These are phyloP conservation scores for Nasonia giraulti DNA, from an alignment of 1,140 invertebrate genomes.

Conservation along the genomic window DNA sequence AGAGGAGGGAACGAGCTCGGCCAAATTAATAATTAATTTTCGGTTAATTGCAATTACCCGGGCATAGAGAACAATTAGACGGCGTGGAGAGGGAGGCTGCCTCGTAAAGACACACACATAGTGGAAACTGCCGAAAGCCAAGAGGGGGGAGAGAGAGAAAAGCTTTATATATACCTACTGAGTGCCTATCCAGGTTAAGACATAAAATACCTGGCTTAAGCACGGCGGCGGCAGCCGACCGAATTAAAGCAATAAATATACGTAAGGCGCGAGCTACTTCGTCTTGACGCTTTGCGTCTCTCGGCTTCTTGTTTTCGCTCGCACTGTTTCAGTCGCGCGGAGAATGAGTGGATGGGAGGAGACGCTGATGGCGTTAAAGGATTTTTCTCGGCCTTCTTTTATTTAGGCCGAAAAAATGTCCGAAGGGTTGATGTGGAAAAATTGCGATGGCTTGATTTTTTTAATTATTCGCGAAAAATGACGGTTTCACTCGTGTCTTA, in stretches of 20 bases:
- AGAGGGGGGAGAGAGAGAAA: not conserved
- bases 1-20: not conserved
- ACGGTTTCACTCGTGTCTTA: too few species aligned
- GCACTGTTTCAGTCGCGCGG: not conserved
- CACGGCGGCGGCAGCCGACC: slow-evolving; percentile 45
- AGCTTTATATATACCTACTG: slow-evolving; percentile 52
- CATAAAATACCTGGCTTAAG: slow-evolving; percentile 64
- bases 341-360: not conserved
- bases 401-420: too few species aligned
- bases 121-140: slow-evolving; percentile 17
- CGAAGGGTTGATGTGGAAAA: too few species aligned
- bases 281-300: slow-evolving; percentile 36
- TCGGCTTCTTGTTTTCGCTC: slow-evolving; percentile 51
- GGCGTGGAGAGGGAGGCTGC: not conserved
- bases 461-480: too few species aligned
- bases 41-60: slow-evolving; percentile 59
- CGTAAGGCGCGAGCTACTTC: slow-evolving; percentile 52
- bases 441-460: not conserved
- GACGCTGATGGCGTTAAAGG: not conserved
- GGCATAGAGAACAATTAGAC: slow-evolving; percentile 49
- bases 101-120: not conserved
- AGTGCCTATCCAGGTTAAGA: slow-evolving; percentile 61
- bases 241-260: slow-evolving; percentile 68
- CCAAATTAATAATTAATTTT: slow-evolving; percentile 48
- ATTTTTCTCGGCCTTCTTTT: not conserved